Base-by-base conservation (phyloP, 2,888 invertebrate species). In the Callosobruchus maculatus region DNA sequence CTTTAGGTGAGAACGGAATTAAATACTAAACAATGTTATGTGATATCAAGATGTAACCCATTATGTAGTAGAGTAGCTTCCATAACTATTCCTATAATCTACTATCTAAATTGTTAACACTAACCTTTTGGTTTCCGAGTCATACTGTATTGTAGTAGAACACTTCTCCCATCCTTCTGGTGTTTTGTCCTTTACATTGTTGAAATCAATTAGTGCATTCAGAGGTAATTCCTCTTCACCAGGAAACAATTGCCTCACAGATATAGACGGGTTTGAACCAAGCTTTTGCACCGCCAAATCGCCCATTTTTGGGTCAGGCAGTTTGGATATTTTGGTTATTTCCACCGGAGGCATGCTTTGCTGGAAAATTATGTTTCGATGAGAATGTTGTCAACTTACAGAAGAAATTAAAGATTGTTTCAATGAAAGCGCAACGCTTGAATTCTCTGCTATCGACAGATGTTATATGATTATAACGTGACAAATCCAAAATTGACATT, bases 111-210 rank as follows among this genome's bases (percentile, higher is more conserved):
- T 49, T 18, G 13, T 49, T 2, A 9, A 70, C 21, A 21, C 70
- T 21, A 18, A 31, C 71, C 30, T 66, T 30, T 93, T 94, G 0
- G 95, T 95, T n/a, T 94, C 94, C 20, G 90, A 89, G 81, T 95
- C 95, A 78, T 95, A 95, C 81, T 95, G 95, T 72, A 96, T 92
- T 81, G 92, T 91, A 0, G 94, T 91, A 78, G 91, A 91, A 79
- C 94, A 94, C 76, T 94, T 93, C 80, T 95, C 95, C 95, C 95
- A 95, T 0, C 95, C 95, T 81, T 94, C 94, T 0, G 94, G 94
- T 0, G 94, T 95, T 0, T 93, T 90, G 84, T 93, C 93, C 80
- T 91, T 90, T 0, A 91, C 90, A 75, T 91, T 92, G 67, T 90
- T 89, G 77, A 95, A 95, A 71, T 95, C 94, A 71, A 95, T 90